phyloP scores from a whole-genome alignment of 2,888 invertebrate genomes.

The Amphimallon solstitiale region DNA sequence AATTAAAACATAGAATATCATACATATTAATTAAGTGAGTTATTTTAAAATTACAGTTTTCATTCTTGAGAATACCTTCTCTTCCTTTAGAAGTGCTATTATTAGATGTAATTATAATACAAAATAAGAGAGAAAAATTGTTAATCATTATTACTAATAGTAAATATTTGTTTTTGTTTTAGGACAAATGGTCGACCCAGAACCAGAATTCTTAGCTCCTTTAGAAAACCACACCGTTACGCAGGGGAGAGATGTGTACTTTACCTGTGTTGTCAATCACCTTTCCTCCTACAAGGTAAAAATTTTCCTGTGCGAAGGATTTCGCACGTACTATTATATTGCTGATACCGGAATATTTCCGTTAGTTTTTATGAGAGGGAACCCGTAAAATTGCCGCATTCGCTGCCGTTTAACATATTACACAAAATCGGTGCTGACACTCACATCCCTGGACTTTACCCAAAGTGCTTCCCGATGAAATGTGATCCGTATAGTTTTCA shows the following conservation, averaged over 20 bases:
- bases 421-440: conserved; percentile 56
- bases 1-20: background rate
- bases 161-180: conserved; percentile 53
- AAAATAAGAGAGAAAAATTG: too few relatives aligned
- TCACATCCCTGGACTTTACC: conserved; percentile 49
- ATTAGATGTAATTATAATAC: too few relatives aligned
- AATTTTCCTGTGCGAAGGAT: background rate
- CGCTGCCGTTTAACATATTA: conserved; percentile 55
- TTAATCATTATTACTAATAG: conserved; percentile 48
- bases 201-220: conserved; percentile 85
- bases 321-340: conserved; percentile 43
- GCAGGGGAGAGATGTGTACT: conserved; percentile 87
- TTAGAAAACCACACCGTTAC: conserved; percentile 88
- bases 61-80: too few relatives aligned
- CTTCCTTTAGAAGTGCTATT: too few relatives aligned
- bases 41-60: background rate
- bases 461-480: conserved; percentile 49
- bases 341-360: conserved; percentile 53
- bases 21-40: background rate
- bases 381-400: conserved; percentile 50
- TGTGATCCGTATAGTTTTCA: conserved; percentile 46
- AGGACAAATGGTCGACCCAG: conserved; percentile 78
- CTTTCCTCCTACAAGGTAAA: conserved; percentile 88
- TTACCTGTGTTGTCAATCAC: conserved; percentile 92
- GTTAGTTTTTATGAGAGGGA: conserved; percentile 53